These are phyloP conservation scores for Gorilla gorilla DNA, from an alignment of 2,113 vertebrate genomes.

Conservation along the genomic window DNA sequence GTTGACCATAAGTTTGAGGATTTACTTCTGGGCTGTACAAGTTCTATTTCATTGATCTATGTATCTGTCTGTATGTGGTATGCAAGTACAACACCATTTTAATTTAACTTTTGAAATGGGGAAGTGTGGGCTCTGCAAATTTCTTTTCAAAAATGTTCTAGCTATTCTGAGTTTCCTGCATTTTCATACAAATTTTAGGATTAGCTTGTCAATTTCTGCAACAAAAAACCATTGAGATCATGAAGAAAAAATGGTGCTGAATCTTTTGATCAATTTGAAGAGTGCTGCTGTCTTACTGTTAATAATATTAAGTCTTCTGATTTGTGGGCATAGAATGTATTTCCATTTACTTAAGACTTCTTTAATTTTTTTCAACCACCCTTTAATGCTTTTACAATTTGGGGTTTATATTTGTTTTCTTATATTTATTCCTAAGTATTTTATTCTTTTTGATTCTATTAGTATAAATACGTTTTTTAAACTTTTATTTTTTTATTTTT, in stretches of 20 bases:
- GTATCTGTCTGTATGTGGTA: not conserved
- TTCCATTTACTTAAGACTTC: not conserved
- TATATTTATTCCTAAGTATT: not conserved
- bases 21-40: not conserved
- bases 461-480: not conserved
- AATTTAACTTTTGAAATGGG: not conserved
- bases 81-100: not conserved
- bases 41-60: not conserved
- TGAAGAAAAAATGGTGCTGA: not conserved
- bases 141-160: not conserved
- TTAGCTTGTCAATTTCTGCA: not conserved
- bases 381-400: not conserved
- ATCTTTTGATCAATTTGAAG: not conserved
- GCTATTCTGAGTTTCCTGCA: not conserved
- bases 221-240: not conserved
- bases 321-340: not conserved
- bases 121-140: not conserved
- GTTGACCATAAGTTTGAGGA: not conserved
- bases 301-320: not conserved
- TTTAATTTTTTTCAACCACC: not conserved
- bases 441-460: not conserved
- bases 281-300: not conserved
- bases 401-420: not conserved
- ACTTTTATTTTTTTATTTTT: not conserved
- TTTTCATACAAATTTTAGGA: not conserved